Conservation (phyloP, 2,797 vertebrate species). For the Iguana delicatissima region DNA sequence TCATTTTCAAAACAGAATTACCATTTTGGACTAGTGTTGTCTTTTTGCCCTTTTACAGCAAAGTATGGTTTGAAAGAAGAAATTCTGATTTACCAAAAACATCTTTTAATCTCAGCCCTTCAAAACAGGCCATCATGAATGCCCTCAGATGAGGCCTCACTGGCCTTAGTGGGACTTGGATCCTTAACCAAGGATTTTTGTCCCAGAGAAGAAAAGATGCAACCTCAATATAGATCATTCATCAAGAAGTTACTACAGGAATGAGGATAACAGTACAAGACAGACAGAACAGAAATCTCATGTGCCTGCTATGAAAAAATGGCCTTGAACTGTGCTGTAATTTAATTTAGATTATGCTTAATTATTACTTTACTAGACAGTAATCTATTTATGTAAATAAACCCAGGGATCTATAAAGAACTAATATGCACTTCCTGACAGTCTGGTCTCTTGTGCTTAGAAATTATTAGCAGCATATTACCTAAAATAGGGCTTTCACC, state of each 20-base stretch:
- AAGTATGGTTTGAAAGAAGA: not conserved
- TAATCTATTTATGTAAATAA: not conserved
- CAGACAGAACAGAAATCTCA: not conserved
- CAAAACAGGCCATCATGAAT: not conserved
- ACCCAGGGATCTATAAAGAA: not conserved
- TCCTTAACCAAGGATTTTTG: not conserved
- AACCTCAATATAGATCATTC: not conserved
- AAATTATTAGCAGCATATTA: not conserved
- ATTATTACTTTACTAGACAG: slow-evolving; percentile 3
- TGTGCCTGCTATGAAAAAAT: not conserved
- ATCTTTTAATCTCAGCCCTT: not conserved
- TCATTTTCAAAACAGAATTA: not conserved
- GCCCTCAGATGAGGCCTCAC: not conserved
- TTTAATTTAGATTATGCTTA: slow-evolving; percentile 9
- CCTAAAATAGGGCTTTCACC: not conserved
- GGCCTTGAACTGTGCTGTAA: not conserved
- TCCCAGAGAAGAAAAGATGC: not conserved
- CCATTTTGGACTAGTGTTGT: not conserved
- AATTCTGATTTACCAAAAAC: not conserved
- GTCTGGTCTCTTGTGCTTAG: not conserved
- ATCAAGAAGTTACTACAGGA: not conserved
- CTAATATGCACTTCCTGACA: not conserved
- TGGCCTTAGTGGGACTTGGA: not conserved
- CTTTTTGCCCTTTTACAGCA: not conserved
- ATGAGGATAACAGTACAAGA: not conserved